These are phyloP conservation scores for Catalaphyllia jardinei DNA, from an alignment of 64 coral and sea anemone genomes.

Conservation along the genomic window DNA sequence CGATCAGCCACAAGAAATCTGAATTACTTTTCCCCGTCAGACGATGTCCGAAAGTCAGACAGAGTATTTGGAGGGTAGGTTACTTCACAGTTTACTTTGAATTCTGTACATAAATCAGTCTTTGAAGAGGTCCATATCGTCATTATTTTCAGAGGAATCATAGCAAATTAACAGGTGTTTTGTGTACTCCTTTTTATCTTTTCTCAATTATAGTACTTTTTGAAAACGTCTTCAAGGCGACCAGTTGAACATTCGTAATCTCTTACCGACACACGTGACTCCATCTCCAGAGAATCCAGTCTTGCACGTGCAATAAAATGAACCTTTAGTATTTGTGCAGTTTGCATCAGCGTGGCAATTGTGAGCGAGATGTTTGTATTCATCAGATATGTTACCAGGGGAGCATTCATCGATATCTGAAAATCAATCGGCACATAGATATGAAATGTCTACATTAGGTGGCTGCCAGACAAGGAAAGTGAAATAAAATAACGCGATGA, in stretches of 20 bases:
- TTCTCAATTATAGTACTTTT: no score
- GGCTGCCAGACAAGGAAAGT: not conserved
- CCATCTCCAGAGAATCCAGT: conserved; percentile 81
- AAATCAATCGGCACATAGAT: not conserved
- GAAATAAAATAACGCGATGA: not conserved
- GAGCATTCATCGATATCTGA: conserved; percentile 79
- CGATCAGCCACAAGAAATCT: no score
- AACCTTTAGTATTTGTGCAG: conserved; percentile 76
- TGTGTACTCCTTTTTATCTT: no score
- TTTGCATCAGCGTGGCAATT: conserved; percentile 78
- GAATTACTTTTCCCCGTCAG: no score
- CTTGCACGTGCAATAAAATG: conserved; percentile 74
- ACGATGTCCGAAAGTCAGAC: no score
- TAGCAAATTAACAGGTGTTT: not conserved
- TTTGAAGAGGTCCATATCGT: no score
- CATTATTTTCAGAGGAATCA: no score
- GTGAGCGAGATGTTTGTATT: conserved; percentile 42
- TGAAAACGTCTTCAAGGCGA: no score
- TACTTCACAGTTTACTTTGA: no score
- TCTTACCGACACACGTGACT: conserved; percentile 68
- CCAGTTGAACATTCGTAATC: no score
- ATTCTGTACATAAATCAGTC: no score
- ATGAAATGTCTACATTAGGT: not conserved
- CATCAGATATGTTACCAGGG: conserved; percentile 12
- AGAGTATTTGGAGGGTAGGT: no score